Conservation (phyloP, 2,113 vertebrate species). For the Crotophaga sulcirostris region DNA sequence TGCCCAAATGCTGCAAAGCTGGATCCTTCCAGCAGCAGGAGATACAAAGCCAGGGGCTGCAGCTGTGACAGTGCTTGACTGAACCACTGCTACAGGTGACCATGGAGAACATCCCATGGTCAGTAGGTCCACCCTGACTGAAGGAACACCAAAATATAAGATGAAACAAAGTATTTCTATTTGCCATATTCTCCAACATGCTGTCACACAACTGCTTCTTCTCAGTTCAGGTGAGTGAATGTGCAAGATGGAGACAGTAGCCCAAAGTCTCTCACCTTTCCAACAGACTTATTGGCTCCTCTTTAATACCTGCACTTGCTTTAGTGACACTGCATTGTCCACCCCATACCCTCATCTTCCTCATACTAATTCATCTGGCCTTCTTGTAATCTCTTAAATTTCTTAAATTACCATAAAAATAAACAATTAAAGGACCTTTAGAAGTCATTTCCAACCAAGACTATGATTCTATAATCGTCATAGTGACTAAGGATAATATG, state of each 20-base stretch:
- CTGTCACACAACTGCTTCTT: background rate
- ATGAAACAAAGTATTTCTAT: background rate
- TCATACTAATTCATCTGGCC: background rate
- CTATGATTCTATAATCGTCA: background rate
- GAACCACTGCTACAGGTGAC: background rate
- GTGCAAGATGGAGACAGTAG: background rate
- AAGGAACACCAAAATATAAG: background rate
- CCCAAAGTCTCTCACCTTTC: background rate
- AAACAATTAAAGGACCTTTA: background rate
- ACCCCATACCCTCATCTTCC: background rate
- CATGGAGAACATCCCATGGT: background rate
- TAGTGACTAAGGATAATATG: background rate
- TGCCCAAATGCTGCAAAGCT: background rate
- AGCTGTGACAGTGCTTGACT: background rate
- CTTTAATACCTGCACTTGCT: background rate
- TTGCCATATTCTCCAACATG: background rate
- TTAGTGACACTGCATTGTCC: background rate
- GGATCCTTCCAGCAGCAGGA: background rate
- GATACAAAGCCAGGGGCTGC: background rate
- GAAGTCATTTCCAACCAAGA: too few relatives aligned
- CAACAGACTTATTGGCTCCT: background rate
- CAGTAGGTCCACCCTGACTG: background rate
- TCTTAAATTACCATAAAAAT: background rate
- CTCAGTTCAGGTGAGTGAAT: background rate
- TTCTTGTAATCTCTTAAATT: background rate